Evolutionary conservation across 2,113 vertebrate genomes (phyloP), one percentile per base, ranked within the genome.

Genomic region (Oncorhynchus keta): DNA sequence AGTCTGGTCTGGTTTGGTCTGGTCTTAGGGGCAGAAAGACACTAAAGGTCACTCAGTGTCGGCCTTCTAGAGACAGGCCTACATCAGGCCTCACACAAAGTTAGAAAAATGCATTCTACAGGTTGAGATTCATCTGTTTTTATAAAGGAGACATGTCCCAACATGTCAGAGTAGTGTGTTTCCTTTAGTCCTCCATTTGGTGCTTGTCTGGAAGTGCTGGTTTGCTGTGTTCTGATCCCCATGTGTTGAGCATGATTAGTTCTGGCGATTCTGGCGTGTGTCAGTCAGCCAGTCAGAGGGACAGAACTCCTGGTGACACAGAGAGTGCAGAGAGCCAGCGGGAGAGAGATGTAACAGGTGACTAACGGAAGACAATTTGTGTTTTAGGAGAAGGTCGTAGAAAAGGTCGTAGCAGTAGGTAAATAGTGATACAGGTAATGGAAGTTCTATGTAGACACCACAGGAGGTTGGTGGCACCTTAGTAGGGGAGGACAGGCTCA

Each of bases 111-210:
- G 39, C 39, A 45, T 45, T 45, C 39, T 45, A 45, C 8, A 11
- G 9, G 39, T 2, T 75, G 66, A 81, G 76, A 66, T 85, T 68
- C 81, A 71, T 51, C 0, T 70, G 65, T 66, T 22, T 22, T 45
- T 45, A 45, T 11, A 45, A 45, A 1, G 39, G 39, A 11, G 9
- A 45, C 39, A 45, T 45, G 39, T 45, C 39, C 8, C 39, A 45
- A 45, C 39, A 45, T 45, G 8, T 45, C 39, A 45, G 39, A 45
- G 9, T 45, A 45, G 9, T 45, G 39, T 45, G 39, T 45, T 45
- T 11, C 9, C 39, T 32, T 26, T 5, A 26, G 26, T 67, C 65
- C 14, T 16, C 11, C 9, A 22, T 26, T 7, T 67, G 9, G 26
- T 32, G 13, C 3, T 24, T 32, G 13, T 2, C 28, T 67, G 26